These are phyloP conservation scores for Enteromius mattozi DNA, from an alignment of 2,797 vertebrate genomes.

Conservation along the genomic window DNA sequence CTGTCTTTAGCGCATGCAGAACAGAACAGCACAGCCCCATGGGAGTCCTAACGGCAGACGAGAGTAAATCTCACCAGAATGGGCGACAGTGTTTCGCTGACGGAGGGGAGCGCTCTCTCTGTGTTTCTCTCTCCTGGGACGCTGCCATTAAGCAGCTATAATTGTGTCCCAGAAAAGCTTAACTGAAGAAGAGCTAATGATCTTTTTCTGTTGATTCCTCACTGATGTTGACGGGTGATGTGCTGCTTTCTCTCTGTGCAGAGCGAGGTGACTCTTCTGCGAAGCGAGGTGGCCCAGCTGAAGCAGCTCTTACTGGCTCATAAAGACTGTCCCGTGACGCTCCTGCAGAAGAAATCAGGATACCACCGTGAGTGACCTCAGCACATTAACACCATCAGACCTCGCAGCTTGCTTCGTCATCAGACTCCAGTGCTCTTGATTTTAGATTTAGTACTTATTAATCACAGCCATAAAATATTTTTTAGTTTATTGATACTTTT, in stretches of 20 bases:
- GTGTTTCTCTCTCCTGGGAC: conserved; percentile 46
- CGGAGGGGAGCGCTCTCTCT: conserved; percentile 69
- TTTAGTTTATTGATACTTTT: background rate
- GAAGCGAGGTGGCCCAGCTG: conserved; percentile 99
- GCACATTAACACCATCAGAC: background rate
- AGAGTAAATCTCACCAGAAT: conserved; percentile 80
- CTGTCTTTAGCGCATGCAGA: conserved; percentile 79
- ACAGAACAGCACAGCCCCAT: conserved; percentile 74
- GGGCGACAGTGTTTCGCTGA: conserved; percentile 73
- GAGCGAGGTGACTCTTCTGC: conserved; percentile 99
- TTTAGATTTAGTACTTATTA: background rate
- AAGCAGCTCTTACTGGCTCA: conserved; percentile 99
- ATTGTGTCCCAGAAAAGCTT: conserved; percentile 43
- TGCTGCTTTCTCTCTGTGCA: conserved; percentile 79
- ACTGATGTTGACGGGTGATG: conserved; percentile 55
- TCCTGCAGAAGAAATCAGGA: conserved; percentile 99
- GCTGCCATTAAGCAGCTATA: conserved; percentile 46
- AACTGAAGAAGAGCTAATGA: conserved; percentile 34
- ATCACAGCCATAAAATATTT: background rate
- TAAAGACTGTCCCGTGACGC: conserved; percentile 99
- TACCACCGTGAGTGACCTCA: conserved; percentile 97
- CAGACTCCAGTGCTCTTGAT: background rate
- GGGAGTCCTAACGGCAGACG: conserved; percentile 72
- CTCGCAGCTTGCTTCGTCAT: too few species aligned
- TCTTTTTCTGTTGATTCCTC: conserved; percentile 25